Base-by-base conservation (phyloP, 2,113 vertebrate genomes). In the Brienomyrus brachyistius region DNA sequence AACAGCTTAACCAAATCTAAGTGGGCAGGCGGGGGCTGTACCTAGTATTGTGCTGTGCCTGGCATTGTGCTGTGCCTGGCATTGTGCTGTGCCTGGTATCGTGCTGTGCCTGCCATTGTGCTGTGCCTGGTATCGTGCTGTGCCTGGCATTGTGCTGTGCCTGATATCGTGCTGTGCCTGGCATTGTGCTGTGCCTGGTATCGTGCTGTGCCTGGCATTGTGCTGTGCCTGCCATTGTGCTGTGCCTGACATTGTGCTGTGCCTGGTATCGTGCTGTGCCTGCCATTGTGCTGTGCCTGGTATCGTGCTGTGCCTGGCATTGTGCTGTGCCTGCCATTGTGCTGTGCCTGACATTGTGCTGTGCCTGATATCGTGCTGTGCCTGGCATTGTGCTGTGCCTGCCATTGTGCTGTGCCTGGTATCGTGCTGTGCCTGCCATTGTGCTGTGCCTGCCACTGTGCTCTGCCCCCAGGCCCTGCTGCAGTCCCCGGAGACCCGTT, bases 381-480 rank as follows among this genome's bases (percentile, higher is more conserved):
- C 31, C 31, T 31, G 31, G 31, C 1, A 31, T 31, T 1, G 31
- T 31, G 31, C 31, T 31, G 31, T 31, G 31, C 31, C 31, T 31
- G 31, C 0, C 1, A 31, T 31, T 1, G 31, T 31, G 31, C 31
- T 31, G 31, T 31, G 31, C 31, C 31, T 31, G 31, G 1, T 31
- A 31, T 31, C 31, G 31, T 31, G 3, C 87, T n/a, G 45, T 4
- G 27, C 7, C 59, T 70, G 3, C 2, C 47, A 43, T 40, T 8
- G 23, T 15, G 3, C 87, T n/a, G 45, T 4, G 27, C 7, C 59
- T 70, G 3, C 2, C 47, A 43, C n/a, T 8, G 23, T 15, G 4
- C 91, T 90, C 51, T 93, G n/a, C 40, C 92, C 88, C 62, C 88
- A 98, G 97, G 92, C 93, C 66, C 93, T 98, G 90, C 59, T 97